Evolutionary conservation across 2,113 vertebrate genomes (phyloP), one percentile per base, ranked within the genome.

Genomic region (Oryzias javanicus): DNA sequence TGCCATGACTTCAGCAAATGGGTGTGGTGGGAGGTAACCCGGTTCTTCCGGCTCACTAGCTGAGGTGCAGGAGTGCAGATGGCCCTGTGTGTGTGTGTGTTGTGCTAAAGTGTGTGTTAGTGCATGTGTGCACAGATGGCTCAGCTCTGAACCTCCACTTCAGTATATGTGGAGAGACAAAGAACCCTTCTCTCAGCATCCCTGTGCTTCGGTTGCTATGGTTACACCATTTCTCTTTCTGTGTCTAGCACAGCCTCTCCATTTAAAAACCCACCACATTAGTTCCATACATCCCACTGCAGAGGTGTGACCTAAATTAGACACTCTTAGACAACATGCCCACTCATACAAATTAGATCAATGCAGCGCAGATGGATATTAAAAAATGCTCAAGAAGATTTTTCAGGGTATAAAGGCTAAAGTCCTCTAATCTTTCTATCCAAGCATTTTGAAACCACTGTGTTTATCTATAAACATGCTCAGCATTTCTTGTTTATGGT

Each of bases 231-330:
- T 69, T 77, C 70, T 41, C 45, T 14, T 53, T 48, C 50, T 50
- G 54, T 58, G n/a, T 62, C 60, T 56, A 59, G 52, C 42, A 1
- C 62, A 17, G 50, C 60, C 42, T 62, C 74, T 65, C 27, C n/a
- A 57, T 55, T 58, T 69, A 27, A 79, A 49, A 82, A 72, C 75
- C 64, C 55, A 42, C 54, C 25, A 35, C 60, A 70, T 63, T 74
- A 60, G 57, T 61, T 67, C 60, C 44, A 69, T 55, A 44, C 60
- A 64, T 48, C 72, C 61, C 74, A 76, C 27, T 81, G 75, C 47
- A 63, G 81, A 87, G 85, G 83, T 72, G 83, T 84, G 77, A 81
- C 80, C 84, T 77, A 85, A 63, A 85, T 84, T 71, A 76, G 49
- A 60, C 63, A 54, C 16, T 50, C 47, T 35, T 27, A 12, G 52